phyloP scores from a whole-genome alignment of 64 coral and sea anemone species.

The Acropora tenuis region DNA sequence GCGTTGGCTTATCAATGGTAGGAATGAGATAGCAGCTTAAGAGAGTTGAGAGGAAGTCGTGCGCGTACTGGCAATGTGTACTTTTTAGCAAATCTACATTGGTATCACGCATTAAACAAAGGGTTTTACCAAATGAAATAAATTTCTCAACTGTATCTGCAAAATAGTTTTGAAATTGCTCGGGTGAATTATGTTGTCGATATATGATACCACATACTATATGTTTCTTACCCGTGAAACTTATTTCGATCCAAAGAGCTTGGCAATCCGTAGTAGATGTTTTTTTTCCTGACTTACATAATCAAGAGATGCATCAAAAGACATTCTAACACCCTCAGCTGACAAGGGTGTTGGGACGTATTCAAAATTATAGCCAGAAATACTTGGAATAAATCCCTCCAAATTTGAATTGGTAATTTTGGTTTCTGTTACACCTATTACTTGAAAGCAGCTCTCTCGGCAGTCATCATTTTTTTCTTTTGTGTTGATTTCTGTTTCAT shows the following conservation, averaged over 20 bases:
- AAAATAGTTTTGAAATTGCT: constrained; percentile 55
- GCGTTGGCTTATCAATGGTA: constrained; percentile 53
- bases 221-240: constrained; percentile 37
- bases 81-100: constrained; percentile 69
- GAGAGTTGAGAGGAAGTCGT: constrained; percentile 50
- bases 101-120: constrained; percentile 37
- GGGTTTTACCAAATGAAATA: constrained; percentile 53
- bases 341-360: constrained; percentile 52
- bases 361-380: constrained; percentile 59
- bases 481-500: too few species aligned
- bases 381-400: constrained; percentile 2
- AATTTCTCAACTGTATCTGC: constrained; percentile 51
- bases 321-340: constrained; percentile 15
- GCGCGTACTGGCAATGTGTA: constrained; percentile 40
- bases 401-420: constrained; percentile 61
- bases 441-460: constrained; percentile 16
- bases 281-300: constrained; percentile 35
- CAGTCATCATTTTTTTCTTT: too few species aligned
- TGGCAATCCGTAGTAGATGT: constrained; percentile 39
- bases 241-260: constrained; percentile 52
- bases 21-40: constrained; percentile 60
- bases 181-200: constrained; percentile 60
- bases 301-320: constrained; percentile 27
- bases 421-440: constrained; percentile 54
- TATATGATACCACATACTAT: constrained; percentile 60